A percentile compares a stretch with the other conserved stretches of the same genome.
phyloP scores from a whole-genome alignment of 64 coral and sea anemone genomes.

The Anthopleura sola region DNA sequence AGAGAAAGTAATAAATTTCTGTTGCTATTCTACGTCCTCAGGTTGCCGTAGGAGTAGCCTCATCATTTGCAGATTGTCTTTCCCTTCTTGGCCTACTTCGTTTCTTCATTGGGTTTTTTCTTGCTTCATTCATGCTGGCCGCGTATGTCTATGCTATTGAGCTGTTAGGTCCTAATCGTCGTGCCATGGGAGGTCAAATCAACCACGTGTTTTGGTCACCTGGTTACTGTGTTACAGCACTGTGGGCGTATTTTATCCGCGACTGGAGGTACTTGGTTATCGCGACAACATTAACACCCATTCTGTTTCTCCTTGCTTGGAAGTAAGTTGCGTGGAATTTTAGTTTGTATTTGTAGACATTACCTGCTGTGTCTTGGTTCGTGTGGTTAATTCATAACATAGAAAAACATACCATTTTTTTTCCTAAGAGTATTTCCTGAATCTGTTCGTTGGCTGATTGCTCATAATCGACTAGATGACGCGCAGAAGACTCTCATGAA shows the following conservation, averaged over 20 bases:
- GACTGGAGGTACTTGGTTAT: slow-evolving; percentile 73
- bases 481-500: slow-evolving; percentile 13
- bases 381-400: too few species aligned
- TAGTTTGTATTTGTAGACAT: too few species aligned
- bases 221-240: slow-evolving; percentile 41
- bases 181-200: slow-evolving; percentile 69
- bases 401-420: not conserved
- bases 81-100: slow-evolving; percentile 59
- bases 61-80: slow-evolving; percentile 63
- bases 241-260: slow-evolving; percentile 58
- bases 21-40: not conserved
- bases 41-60: slow-evolving; percentile 52
- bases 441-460: slow-evolving; percentile 44
- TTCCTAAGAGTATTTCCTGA: slow-evolving; percentile 28
- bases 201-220: slow-evolving; percentile 63
- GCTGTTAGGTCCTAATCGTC: slow-evolving; percentile 48
- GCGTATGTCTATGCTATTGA: slow-evolving; percentile 68
- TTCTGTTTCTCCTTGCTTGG: slow-evolving; percentile 60
- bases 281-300: slow-evolving; percentile 32
- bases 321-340: slow-evolving; percentile 32
- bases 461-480: slow-evolving; percentile 17
- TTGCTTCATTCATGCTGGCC: slow-evolving; percentile 49
- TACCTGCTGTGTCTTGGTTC: too few species aligned
- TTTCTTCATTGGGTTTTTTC: slow-evolving; percentile 55
- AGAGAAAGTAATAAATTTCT: not conserved